Percentiles rank a stretch among this genome's conserved stretches.
Conservation (phyloP, 2,113 vertebrate species). For the Ceuthmochares aereus region DNA sequence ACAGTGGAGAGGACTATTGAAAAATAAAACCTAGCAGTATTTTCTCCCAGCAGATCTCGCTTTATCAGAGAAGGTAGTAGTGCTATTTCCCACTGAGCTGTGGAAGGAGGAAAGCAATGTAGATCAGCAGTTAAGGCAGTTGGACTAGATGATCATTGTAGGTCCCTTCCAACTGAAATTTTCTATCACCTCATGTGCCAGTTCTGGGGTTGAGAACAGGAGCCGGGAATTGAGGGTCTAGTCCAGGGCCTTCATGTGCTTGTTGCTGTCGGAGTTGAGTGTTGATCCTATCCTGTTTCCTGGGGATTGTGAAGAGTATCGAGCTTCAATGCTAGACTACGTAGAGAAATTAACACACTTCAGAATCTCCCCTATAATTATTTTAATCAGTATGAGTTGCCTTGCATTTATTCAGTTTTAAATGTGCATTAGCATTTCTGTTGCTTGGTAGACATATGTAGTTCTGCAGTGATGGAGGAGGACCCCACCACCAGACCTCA, state of each 20-base stretch:
- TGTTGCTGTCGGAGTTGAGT: not conserved
- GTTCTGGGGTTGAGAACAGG: not conserved
- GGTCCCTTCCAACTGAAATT: not conserved
- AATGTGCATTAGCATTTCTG: not conserved
- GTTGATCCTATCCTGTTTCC: not conserved
- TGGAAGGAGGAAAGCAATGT: not conserved
- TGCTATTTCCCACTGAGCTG: not conserved
- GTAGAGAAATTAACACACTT: not conserved
- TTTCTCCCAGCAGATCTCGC: conserved; percentile 5
- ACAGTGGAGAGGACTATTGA: not conserved
- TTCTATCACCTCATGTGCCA: not conserved
- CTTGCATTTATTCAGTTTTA: not conserved
- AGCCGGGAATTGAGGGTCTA: not conserved
- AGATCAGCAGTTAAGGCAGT: not conserved
- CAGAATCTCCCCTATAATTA: not conserved
- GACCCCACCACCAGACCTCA: not conserved
- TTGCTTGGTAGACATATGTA: fast-evolving
- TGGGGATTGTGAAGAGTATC: not conserved
- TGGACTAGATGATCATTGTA: not conserved
- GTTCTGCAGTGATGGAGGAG: not conserved
- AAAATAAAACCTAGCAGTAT: not conserved
- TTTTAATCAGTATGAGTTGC: not conserved
- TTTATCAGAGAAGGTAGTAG: not conserved
- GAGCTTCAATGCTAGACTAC: not conserved
- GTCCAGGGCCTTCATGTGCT: not conserved